phyloP scores from a whole-genome alignment of 2,113 vertebrate genomes.

The Eonycteris spelaea region DNA sequence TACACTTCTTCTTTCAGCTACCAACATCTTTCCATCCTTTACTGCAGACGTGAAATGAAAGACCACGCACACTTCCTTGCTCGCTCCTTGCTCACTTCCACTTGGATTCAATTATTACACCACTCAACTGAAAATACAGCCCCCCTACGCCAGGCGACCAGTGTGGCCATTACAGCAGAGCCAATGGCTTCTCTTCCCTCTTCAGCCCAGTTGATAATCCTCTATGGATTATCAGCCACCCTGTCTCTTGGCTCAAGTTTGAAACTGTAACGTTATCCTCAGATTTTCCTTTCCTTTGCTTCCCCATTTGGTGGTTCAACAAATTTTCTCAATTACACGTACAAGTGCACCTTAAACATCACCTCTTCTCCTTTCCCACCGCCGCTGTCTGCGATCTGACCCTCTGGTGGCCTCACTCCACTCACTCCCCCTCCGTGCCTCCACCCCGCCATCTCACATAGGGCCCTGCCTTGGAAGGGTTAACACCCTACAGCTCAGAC shows the following conservation, averaged over 20 bases:
- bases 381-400: neutral
- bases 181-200: neutral
- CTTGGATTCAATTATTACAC: no score
- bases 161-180: fast-evolving
- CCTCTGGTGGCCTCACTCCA: neutral
- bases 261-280: neutral
- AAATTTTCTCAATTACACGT: no score
- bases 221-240: neutral
- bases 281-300: neutral
- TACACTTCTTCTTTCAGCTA: neutral
- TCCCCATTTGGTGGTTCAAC: neutral
- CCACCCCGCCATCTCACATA: neutral
- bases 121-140: neutral
- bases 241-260: neutral
- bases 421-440: neutral
- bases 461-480: neutral
- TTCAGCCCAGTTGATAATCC: neutral
- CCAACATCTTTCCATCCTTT: neutral
- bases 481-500: neutral
- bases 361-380: neutral
- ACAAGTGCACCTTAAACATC: fast-evolving
- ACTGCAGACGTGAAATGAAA: neutral
- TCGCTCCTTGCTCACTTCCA: neutral
- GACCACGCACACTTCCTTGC: neutral
- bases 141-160: neutral